Evolutionary conservation across 2,888 invertebrate species (phyloP).

Genomic region (Dexiosoma caninum): DNA sequence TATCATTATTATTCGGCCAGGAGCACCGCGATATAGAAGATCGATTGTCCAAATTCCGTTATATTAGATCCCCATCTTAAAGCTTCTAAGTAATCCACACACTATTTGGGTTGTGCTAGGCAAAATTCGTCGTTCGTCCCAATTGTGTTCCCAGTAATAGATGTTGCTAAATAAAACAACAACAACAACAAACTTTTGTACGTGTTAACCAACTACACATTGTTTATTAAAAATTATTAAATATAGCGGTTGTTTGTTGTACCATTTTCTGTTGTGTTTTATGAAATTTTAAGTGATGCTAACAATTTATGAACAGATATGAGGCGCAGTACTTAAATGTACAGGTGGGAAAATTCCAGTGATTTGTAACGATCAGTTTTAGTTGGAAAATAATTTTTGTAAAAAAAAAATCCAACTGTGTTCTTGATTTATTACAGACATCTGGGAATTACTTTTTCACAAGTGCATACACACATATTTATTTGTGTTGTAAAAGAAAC

Average conservation of each 20-base stretch:
- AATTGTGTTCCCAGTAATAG: no score
- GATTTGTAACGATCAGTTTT: conserved; percentile 61
- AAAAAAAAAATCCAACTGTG: conserved; percentile 23
- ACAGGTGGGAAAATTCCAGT: conserved; percentile 60
- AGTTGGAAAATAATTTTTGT: conserved; percentile 54
- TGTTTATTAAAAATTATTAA: conserved; percentile 58
- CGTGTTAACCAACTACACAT: conserved; percentile 61
- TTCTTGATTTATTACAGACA: conserved; percentile 49
- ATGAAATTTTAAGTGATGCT: conserved; percentile 55
- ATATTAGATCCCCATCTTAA: no score
- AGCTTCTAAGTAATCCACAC: no score
- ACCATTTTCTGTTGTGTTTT: background rate
- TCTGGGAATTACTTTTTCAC: conserved; percentile 38
- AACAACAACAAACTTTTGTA: conserved; percentile 19
- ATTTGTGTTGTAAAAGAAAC: background rate
- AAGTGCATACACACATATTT: no score
- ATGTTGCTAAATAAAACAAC: conserved; percentile 33
- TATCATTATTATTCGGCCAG: no score
- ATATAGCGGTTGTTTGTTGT: conserved; percentile 27
- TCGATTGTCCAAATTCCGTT: no score
- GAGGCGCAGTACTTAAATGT: conserved; percentile 44
- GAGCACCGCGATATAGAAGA: no score
- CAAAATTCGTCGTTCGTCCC: no score
- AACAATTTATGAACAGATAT: conserved; percentile 48
- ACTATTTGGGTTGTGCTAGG: no score